phyloP scores from a whole-genome alignment of 2,797 vertebrate species.

The Parauchenoglanis punctatus region DNA sequence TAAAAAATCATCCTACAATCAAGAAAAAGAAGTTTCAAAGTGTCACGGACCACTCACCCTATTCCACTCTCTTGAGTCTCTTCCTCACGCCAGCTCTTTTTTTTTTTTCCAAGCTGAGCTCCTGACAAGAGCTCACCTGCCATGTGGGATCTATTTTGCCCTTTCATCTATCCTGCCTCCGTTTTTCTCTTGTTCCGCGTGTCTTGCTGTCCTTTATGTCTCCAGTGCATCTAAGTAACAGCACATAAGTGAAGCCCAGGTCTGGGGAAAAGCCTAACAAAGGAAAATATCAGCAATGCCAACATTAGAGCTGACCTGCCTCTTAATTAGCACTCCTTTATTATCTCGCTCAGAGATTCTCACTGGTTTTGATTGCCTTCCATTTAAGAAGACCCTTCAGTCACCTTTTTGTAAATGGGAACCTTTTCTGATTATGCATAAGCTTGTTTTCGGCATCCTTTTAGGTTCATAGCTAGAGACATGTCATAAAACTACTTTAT shows the following conservation, averaged over 20 bases:
- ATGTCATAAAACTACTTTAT: background rate
- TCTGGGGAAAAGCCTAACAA: background rate
- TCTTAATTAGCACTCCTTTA: conserved; percentile 12
- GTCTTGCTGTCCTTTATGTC: conserved; percentile 30
- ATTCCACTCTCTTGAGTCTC: background rate
- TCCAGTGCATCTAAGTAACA: conserved; percentile 7
- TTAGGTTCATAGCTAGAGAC: background rate
- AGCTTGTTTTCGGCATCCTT: background rate
- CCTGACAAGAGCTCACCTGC: background rate
- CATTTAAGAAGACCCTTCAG: conserved; percentile 5
- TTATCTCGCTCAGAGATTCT: background rate
- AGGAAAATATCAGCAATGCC: background rate
- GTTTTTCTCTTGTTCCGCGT: conserved; percentile 23
- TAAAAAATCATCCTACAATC: background rate
- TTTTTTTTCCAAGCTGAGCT: background rate
- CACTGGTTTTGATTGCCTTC: conserved; percentile 1
- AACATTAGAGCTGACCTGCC: background rate
- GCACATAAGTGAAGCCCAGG: background rate
- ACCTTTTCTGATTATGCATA: conserved; percentile 1
- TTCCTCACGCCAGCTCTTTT: background rate
- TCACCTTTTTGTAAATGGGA: background rate
- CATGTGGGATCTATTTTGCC: conserved; percentile 19
- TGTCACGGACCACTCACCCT: background rate
- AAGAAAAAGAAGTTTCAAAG: background rate
- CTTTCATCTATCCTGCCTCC: conserved; percentile 30